These are phyloP conservation scores for Pammene aurita DNA, from an alignment of 2,888 invertebrate genomes.

Conservation along the genomic window DNA sequence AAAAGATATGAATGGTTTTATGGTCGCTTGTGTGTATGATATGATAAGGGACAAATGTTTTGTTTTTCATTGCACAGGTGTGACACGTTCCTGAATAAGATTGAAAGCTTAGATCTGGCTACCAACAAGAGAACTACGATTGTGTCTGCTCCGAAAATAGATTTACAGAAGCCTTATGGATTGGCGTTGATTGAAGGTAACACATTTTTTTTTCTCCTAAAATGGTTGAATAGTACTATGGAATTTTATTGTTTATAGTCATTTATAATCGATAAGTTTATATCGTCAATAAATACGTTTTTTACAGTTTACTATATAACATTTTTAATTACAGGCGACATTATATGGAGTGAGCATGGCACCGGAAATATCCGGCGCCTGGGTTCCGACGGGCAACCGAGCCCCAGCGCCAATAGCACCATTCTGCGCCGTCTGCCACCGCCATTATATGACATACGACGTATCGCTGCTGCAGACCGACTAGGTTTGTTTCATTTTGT, in stretches of 20 bases:
- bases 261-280: too few species aligned
- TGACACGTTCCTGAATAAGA: conserved; percentile 86
- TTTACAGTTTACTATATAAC: too few species aligned
- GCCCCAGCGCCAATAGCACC: conserved; percentile 42
- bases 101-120: conserved; percentile 81
- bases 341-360: conserved; percentile 89
- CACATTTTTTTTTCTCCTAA: not conserved
- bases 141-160: conserved; percentile 72
- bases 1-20: too few species aligned
- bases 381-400: conserved; percentile 78
- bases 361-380: conserved; percentile 87
- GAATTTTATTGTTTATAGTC: too few species aligned
- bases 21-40: too few species aligned
- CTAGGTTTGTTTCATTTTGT: conserved; percentile 62
- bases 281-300: too few species aligned
- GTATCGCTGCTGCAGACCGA: conserved; percentile 84
- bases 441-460: conserved; percentile 86
- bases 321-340: conserved; percentile 62
- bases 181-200: conserved; percentile 84
- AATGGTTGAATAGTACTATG: not conserved
- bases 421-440: conserved; percentile 84
- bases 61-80: conserved; percentile 70
- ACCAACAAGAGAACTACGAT: conserved; percentile 51
- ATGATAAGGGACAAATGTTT: too few species aligned
- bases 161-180: conserved; percentile 86